phyloP scores from a whole-genome alignment of 92 coral and sea anemone species.

The Zoanthus sansibaricus region DNA sequence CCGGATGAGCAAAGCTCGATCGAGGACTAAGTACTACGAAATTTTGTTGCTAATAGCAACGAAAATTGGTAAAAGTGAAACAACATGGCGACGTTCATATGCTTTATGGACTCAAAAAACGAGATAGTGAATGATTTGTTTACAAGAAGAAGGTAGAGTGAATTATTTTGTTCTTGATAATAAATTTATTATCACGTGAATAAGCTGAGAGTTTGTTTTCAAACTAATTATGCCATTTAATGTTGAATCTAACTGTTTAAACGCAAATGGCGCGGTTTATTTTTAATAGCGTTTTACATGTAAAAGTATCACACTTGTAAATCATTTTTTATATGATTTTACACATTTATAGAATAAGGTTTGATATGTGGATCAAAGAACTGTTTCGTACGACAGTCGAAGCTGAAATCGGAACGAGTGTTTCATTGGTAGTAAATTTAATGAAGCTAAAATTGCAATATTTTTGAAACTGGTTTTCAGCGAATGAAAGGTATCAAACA shows the following conservation, averaged over 20 bases:
- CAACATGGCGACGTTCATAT: slow-evolving; percentile 97
- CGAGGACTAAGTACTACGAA: slow-evolving; percentile 7
- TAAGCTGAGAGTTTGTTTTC: not conserved
- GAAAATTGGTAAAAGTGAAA: slow-evolving; percentile 39
- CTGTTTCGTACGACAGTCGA: too few species aligned
- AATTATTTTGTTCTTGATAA: not conserved
- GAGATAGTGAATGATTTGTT: slow-evolving; percentile 84
- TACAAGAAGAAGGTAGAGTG: slow-evolving; percentile 75
- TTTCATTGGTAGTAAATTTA: too few species aligned
- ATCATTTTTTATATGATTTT: too few species aligned
- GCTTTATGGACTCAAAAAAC: slow-evolving; percentile 67
- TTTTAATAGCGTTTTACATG: too few species aligned
- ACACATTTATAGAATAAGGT: too few species aligned
- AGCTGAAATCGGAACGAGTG: too few species aligned
- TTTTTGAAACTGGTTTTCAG: too few species aligned
- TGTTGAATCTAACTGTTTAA: not conserved
- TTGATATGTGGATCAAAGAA: too few species aligned
- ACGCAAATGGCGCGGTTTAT: too few species aligned
- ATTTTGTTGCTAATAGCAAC: slow-evolving; percentile 64
- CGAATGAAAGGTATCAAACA: too few species aligned
- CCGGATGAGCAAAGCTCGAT: not conserved
- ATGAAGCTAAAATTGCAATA: too few species aligned
- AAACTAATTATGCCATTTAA: not conserved
- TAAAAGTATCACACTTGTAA: too few species aligned
- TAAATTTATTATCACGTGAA: not conserved